Evolutionary conservation across 2,888 invertebrate species (phyloP).

Genomic region (Acanthosepion esculentum): DNA sequence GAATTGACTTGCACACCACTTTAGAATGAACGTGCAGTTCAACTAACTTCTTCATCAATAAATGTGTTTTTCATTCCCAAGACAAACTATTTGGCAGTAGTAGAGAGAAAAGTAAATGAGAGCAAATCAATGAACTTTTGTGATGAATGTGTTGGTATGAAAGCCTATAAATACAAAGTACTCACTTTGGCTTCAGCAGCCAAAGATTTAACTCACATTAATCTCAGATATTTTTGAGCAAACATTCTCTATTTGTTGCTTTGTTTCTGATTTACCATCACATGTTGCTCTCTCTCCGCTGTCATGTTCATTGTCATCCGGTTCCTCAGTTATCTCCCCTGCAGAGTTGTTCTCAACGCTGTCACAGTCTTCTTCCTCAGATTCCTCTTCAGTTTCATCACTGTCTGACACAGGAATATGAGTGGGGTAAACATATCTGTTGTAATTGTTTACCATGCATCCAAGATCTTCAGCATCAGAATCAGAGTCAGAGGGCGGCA

Average conservation of each 20-base stretch:
- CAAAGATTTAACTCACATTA: not conserved
- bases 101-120: not conserved
- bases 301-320: not conserved
- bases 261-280: not conserved
- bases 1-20: too few relatives aligned
- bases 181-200: not conserved
- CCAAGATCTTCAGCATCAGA: slow-evolving; percentile 58
- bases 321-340: not conserved
- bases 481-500: slow-evolving; percentile 68
- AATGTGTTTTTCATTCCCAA: not conserved
- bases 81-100: not conserved
- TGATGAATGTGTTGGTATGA: not conserved
- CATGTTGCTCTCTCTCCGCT: not conserved
- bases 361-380: slow-evolving; percentile 47
- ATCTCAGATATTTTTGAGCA: not conserved
- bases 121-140: not conserved
- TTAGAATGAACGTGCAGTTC: not conserved
- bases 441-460: slow-evolving; percentile 64
- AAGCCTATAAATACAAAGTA: not conserved
- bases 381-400: slow-evolving; percentile 55
- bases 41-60: not conserved
- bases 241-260: not conserved
- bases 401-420: slow-evolving; percentile 55
- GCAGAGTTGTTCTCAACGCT: not conserved
- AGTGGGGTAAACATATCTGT: slow-evolving; percentile 59